A percentile compares a stretch with the other conserved stretches of the same genome.
phyloP scores from a whole-genome alignment of 2,113 vertebrate genomes.

The Amazona vittata region DNA sequence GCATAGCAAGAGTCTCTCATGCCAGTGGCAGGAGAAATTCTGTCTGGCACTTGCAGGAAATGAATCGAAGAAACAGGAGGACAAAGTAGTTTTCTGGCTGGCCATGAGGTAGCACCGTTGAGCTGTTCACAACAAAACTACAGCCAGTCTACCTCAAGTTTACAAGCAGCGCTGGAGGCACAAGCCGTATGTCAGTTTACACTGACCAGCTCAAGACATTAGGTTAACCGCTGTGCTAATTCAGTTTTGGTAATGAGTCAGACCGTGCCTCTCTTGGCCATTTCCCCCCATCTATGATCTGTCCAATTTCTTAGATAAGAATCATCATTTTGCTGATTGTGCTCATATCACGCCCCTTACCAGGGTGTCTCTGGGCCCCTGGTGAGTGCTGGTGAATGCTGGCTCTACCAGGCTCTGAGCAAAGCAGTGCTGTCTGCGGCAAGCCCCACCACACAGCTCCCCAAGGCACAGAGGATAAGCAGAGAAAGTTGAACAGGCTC shows the following conservation, averaged over 20 bases:
- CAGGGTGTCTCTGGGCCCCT: not conserved
- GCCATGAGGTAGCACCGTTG: slow-evolving; percentile 13
- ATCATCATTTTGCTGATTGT: not conserved
- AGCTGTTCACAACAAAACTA: not conserved
- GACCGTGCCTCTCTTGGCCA: not conserved
- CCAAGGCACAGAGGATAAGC: not conserved
- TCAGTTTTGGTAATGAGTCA: not conserved
- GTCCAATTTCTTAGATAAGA: not conserved
- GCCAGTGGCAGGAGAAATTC: not conserved
- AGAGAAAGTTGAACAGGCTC: not conserved
- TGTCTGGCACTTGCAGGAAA: not conserved
- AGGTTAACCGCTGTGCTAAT: not conserved
- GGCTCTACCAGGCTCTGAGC: not conserved
- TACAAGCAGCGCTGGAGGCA: not conserved
- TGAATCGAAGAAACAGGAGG: not conserved
- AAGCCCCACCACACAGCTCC: not conserved
- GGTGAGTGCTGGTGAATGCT: not conserved
- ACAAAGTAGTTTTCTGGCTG: not conserved
- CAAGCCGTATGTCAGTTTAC: not conserved
- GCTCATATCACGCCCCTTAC: not conserved
- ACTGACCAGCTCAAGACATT: not conserved
- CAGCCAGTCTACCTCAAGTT: not conserved
- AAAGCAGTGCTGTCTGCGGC: not conserved
- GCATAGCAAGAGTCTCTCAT: not conserved
- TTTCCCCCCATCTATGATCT: not conserved